Evolutionary conservation across 1,140 invertebrate species (phyloP), one percentile per base, ranked within the genome.

Genomic region (Musca vetustissima): DNA sequence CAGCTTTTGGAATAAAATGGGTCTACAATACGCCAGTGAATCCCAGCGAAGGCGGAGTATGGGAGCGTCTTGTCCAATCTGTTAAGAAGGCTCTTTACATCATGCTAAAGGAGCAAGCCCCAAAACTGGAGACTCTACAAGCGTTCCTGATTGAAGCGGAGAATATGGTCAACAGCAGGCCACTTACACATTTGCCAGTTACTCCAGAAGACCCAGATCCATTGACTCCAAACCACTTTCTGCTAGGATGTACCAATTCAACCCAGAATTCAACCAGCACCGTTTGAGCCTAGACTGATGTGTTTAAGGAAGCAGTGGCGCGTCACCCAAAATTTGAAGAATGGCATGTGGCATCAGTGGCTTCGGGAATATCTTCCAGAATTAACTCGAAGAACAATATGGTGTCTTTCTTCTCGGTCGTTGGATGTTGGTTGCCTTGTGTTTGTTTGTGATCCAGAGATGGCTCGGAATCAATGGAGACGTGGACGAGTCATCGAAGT

Each of bases 71-170:
- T 0, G 70, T 76, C 1, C 17, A 19, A 19, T 52, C 49, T 17
- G 21, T 52, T 9, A 52, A 52, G 8, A 52, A 52, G 17, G 49
- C 49, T 17, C 49, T 52, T 8, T 52, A 52, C 19, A 8, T 4
- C n/a, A 17, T 52, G 49, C 21, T 78, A 1, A 50, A 71, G 1
- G 73, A 74, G 11, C 47, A 28, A 25, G 52, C 69, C 73, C n/a
- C 73, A 15, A 59, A 43, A 0, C 74, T 73, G 19, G 74, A 77
- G 57, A 61, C 70, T 1, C 55, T 79, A 13, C 17, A 28, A 13
- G 73, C 72, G 8, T n/a, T 74, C 7, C 55, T 76, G 36, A 68
- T 73, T 7, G 76, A 76, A 69, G 72, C 65, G 1, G 73, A 76
- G 52, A 66, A 74, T 53, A 69, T 71, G 0, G 70, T 76, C 1